A percentile compares a stretch with the other conserved stretches of the same genome.
These are phyloP conservation scores for Asbolus verrucosus DNA, from an alignment of 1,140 invertebrate species.

Conservation along the genomic window DNA sequence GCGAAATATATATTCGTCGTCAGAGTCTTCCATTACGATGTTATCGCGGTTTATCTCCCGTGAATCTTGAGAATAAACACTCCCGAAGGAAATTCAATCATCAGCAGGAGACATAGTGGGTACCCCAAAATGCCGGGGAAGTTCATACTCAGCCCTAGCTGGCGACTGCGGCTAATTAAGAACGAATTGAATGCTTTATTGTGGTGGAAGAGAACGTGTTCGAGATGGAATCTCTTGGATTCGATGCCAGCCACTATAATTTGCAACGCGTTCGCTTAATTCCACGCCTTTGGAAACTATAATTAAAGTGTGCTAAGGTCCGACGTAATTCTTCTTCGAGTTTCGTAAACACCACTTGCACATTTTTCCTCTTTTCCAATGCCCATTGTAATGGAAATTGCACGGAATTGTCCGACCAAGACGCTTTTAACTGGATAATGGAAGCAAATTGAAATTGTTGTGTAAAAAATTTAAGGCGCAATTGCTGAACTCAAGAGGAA, in stretches of 20 bases:
- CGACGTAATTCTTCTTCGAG: slow-evolving; percentile 41
- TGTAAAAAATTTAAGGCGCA: slow-evolving; percentile 36
- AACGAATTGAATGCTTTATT: slow-evolving; percentile 56
- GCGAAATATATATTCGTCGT: neutral
- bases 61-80: slow-evolving; percentile 22
- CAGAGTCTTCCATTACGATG: slow-evolving; percentile 4
- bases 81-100: slow-evolving; percentile 19
- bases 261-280: slow-evolving; percentile 57
- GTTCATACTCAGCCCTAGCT: slow-evolving; percentile 6
- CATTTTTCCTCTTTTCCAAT: slow-evolving; percentile 39
- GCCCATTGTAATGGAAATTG: slow-evolving; percentile 38
- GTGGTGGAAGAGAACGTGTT: slow-evolving; percentile 57
- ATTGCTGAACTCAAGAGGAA: slow-evolving; percentile 20
- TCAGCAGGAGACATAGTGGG: slow-evolving; percentile 1
- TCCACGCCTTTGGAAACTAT: slow-evolving; percentile 56
- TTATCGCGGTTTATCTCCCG: slow-evolving; percentile 24
- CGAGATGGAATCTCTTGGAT: slow-evolving; percentile 57
- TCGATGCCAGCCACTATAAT: slow-evolving; percentile 55
- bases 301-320: slow-evolving; percentile 53
- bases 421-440: slow-evolving; percentile 35
- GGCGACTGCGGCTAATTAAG: slow-evolving; percentile 50
- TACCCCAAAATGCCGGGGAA: slow-evolving; percentile 8
- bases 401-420: slow-evolving; percentile 31
- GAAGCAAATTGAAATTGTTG: slow-evolving; percentile 38
- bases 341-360: slow-evolving; percentile 38